A percentile compares a stretch with the other conserved stretches of the same genome.
Conservation (phyloP, 2,888 invertebrate species). For the Osedax fenrisi region DNA sequence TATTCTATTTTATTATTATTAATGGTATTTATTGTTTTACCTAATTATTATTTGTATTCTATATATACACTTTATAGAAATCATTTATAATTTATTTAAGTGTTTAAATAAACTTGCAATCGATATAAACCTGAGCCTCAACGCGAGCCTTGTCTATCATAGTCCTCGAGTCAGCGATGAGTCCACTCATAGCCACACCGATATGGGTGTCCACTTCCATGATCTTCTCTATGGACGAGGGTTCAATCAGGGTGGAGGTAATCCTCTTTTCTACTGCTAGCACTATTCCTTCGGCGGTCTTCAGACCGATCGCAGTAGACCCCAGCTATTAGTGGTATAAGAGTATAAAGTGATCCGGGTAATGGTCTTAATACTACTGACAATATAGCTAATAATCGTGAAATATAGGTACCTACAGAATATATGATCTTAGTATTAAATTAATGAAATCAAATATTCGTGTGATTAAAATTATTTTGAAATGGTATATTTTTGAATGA, state of each 20-base stretch:
- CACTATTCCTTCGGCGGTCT: slow-evolving; percentile 87
- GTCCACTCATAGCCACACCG: slow-evolving; percentile 87
- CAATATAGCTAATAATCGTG: background rate
- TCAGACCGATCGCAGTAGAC: slow-evolving; percentile 94
- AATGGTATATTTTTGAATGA: too few relatives aligned
- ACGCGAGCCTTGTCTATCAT: slow-evolving; percentile 83
- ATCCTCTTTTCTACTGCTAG: slow-evolving; percentile 94
- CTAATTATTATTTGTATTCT: too few relatives aligned
- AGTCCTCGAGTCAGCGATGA: slow-evolving; percentile 93
- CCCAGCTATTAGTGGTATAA: slow-evolving; percentile 61
- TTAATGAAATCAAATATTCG: too few relatives aligned
- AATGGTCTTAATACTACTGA: background rate
- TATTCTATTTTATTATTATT: too few relatives aligned
- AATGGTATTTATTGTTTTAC: too few relatives aligned
- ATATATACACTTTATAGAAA: too few relatives aligned
- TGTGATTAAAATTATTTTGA: too few relatives aligned
- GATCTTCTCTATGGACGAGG: slow-evolving; percentile 92
- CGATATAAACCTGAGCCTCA: slow-evolving; percentile 71
- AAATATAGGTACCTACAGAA: too few relatives aligned
- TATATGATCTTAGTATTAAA: too few relatives aligned
- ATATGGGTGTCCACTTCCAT: slow-evolving; percentile 95
- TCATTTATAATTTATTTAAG: too few relatives aligned
- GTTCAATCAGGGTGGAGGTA: slow-evolving; percentile 88
- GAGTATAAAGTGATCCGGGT: background rate
- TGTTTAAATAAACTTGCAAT: too few relatives aligned